A percentile compares a stretch with the other conserved stretches of the same genome.
Evolutionary conservation across 2,888 invertebrate species (phyloP).

Genomic region (Iselma pallidipennis): DNA sequence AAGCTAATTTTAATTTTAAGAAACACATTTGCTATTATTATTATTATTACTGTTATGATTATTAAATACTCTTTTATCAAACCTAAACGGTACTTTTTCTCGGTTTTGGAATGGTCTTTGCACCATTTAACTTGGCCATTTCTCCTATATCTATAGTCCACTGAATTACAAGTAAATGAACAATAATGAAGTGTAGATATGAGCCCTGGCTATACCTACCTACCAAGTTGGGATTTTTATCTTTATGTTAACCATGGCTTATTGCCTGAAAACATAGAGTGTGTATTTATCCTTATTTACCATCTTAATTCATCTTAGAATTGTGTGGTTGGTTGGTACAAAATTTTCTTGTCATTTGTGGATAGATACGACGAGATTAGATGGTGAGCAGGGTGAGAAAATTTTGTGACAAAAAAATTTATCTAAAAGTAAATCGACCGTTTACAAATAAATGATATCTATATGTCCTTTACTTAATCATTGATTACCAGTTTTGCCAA

Average conservation of each 20-base stretch:
- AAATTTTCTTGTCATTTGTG: too few species aligned
- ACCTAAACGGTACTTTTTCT: background rate
- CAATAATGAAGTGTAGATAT: conserved; percentile 44
- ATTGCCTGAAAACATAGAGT: conserved; percentile 39
- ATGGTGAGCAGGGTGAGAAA: background rate
- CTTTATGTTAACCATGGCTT: conserved; percentile 36
- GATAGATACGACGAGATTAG: background rate
- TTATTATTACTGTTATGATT: too few species aligned
- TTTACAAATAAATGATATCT: conserved; percentile 4
- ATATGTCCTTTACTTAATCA: conserved; percentile 3
- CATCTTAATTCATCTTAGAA: background rate
- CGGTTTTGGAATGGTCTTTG: conserved; percentile 8
- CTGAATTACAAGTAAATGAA: conserved; percentile 34
- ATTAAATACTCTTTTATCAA: too few species aligned
- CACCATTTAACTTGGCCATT: conserved; percentile 43
- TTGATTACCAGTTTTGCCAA: conserved; percentile 31
- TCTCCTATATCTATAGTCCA: conserved; percentile 33
- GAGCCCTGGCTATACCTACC: conserved; percentile 25
- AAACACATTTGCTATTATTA: background rate
- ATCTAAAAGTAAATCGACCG: conserved; percentile 12
- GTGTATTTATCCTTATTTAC: background rate
- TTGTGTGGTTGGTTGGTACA: background rate
- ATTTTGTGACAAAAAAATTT: background rate
- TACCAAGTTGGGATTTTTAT: background rate
- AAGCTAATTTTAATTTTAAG: too few species aligned